Evolutionary conservation across 2,888 invertebrate genomes (phyloP).

Genomic region (Marasmarcha lunaedactyla): DNA sequence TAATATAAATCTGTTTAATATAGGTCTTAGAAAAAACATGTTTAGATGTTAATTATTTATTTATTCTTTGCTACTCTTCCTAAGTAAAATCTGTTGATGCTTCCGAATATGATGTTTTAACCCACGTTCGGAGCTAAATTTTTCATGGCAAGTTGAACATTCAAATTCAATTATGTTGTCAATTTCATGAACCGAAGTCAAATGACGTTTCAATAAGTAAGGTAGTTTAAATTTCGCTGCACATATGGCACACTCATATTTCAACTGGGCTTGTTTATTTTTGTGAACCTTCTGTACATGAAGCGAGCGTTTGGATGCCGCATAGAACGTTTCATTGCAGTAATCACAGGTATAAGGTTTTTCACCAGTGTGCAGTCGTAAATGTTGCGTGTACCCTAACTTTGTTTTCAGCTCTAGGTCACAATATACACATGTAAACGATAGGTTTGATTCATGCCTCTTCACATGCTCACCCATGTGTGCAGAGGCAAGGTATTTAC

Average conservation of each 20-base stretch:
- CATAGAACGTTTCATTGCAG: constrained; percentile 44
- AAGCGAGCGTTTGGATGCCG: constrained; percentile 46
- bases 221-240: constrained; percentile 42
- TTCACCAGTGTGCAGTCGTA: constrained; percentile 51
- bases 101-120: constrained; percentile 12
- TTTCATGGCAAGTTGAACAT: constrained; percentile 34
- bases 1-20: too few relatives aligned
- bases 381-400: constrained; percentile 42
- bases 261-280: constrained; percentile 22
- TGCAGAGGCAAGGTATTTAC: constrained; percentile 42
- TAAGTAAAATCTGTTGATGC: too few relatives aligned
- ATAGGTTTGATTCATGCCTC: constrained; percentile 25
- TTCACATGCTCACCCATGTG: constrained; percentile 49
- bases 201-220: constrained; percentile 34
- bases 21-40: too few relatives aligned
- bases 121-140: constrained; percentile 36
- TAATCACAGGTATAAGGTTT: constrained; percentile 39
- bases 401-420: constrained; percentile 35
- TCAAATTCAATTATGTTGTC: constrained; percentile 22
- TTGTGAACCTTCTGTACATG: constrained; percentile 40
- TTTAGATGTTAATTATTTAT: too few relatives aligned
- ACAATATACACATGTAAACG: constrained; percentile 37
- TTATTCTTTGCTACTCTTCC: too few relatives aligned
- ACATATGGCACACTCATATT: constrained; percentile 36
- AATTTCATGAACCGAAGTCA: constrained; percentile 11